Base-by-base conservation (phyloP, 1,140 invertebrate species). In the Dufourea novaeangliae region DNA sequence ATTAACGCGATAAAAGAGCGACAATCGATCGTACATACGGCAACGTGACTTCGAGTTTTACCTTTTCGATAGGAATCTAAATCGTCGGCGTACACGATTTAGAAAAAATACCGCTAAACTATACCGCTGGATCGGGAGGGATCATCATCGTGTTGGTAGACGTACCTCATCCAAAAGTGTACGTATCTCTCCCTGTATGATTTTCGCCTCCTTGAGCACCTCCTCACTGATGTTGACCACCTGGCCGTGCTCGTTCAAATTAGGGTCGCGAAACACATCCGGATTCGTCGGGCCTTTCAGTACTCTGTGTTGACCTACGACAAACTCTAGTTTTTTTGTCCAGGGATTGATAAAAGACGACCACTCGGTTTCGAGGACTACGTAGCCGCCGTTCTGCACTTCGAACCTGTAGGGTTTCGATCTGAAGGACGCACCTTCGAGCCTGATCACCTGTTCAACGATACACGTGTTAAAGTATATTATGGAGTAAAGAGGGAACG, bases 291-390 rank as follows among this genome's bases (percentile, higher is more conserved):
- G 96, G 14, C 96, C 96, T 93, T 96, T 96, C 69, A 97, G 88
- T 4, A 99, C 95, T 68, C 95, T 93, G 93, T 99, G 97, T 86
- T 98, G 95, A 73, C 97, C 97, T 86, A 97, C 96, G 62, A 99
- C 95, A 93, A 98, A 98, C 88, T 99, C 98, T 66, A 99, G 92
- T 91, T 96, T 96, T 87, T 94, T 94, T 1, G 96, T 96, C 98
- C 98, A 99, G 0, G 98, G 98, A 94, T 98, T 98, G 39, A 98
- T 94, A 90, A 98, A 98, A 74, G 96, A 96, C 0, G 97, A 97
- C 97, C 97, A 99, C 91, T 98, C 97, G 0, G 97, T 98, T 91
- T 98, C 96, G 41, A 98, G 90, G 59, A 95, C 94, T 44, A 97
- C 94, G 89, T 95, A 98, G 81, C 95, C 95, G 1, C 97, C 97